Conservation (phyloP, 2,888 invertebrate genomes). For the Automeris io region DNA sequence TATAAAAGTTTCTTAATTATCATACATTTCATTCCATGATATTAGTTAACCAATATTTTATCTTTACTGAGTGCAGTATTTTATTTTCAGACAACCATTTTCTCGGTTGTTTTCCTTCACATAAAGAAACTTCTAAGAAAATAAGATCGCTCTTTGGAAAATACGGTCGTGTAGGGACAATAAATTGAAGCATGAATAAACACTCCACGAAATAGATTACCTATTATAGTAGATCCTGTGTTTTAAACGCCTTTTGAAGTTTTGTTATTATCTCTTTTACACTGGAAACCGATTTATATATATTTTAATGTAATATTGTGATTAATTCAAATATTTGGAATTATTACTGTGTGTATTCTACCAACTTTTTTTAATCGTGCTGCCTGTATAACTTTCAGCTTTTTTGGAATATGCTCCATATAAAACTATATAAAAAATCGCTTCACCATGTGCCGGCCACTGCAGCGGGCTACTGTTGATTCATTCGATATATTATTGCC, state of each 20-base stretch:
- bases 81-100: slow-evolving; percentile 34
- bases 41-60: slow-evolving; percentile 22
- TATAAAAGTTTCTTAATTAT: too few species aligned
- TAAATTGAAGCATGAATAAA: slow-evolving; percentile 52
- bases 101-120: slow-evolving; percentile 33
- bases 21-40: not conserved
- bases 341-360: too few species aligned
- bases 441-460: too few species aligned
- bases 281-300: too few species aligned
- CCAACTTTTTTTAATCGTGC: too few species aligned
- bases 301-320: too few species aligned
- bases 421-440: too few species aligned
- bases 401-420: too few species aligned
- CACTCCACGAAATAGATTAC: slow-evolving; percentile 44
- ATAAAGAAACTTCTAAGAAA: slow-evolving; percentile 44
- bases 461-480: too few species aligned
- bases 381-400: too few species aligned
- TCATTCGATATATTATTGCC: too few species aligned
- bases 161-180: slow-evolving; percentile 46
- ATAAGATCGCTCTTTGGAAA: slow-evolving; percentile 44
- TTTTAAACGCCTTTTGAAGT: not conserved
- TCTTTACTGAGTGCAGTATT: slow-evolving; percentile 26
- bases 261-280: not conserved
- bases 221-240: slow-evolving; percentile 14
- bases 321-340: too few species aligned